phyloP scores from a whole-genome alignment of 2,797 vertebrate species.

The Telmatherina bonti region DNA sequence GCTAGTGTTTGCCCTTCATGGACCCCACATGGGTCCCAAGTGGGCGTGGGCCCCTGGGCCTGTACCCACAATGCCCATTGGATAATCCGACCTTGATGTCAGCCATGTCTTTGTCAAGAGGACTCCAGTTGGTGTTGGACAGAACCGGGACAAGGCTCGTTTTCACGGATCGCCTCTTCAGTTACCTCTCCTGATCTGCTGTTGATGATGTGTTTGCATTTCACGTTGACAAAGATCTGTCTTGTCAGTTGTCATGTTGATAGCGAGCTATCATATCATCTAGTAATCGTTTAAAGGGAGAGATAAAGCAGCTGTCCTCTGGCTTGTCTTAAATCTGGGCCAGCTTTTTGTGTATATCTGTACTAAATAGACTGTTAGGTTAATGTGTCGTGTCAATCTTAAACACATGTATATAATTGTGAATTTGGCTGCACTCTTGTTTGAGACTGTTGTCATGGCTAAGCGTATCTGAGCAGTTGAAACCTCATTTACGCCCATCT shows the following conservation, averaged over 20 bases:
- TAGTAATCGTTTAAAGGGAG: background rate
- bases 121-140: background rate
- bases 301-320: background rate
- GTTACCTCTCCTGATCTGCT: background rate
- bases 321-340: slow-evolving; percentile 16
- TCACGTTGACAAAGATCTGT: background rate
- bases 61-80: too few species aligned
- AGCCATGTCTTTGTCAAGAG: background rate
- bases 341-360: background rate
- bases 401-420: slow-evolving; percentile 14
- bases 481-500: background rate
- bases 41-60: too few species aligned
- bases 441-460: background rate
- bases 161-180: background rate
- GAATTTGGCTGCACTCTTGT: background rate
- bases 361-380: slow-evolving; percentile 4
- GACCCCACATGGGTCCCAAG: too few species aligned
- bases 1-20: too few species aligned
- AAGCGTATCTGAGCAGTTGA: background rate
- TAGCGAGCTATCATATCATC: background rate
- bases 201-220: slow-evolving; percentile 4
- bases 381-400: slow-evolving; percentile 20
- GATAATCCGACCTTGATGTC: background rate
- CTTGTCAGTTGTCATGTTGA: background rate
- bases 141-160: background rate